phyloP scores from a whole-genome alignment of 2,888 invertebrate genomes.

The Conops quadrifasciatus region DNA sequence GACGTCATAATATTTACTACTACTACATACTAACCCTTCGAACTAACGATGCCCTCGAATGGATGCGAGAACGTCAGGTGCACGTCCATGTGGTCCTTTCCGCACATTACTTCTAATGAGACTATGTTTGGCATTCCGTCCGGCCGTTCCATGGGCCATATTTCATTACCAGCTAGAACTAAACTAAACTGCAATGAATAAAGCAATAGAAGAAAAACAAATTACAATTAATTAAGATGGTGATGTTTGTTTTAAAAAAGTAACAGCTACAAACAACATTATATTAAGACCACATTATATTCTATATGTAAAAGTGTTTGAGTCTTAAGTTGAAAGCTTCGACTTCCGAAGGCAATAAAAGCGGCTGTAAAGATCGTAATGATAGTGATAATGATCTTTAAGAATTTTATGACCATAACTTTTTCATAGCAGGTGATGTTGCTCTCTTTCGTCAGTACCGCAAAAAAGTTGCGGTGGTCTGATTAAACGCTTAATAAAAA shows the following conservation, averaged over 20 bases:
- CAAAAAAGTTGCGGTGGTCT: not conserved
- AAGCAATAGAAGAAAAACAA: constrained; percentile 35
- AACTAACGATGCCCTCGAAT: constrained; percentile 92
- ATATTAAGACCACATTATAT: too few relatives aligned
- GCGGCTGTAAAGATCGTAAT: too few relatives aligned
- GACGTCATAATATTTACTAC: too few relatives aligned
- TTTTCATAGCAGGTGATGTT: too few relatives aligned
- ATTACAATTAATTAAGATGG: not conserved
- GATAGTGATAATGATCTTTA: too few relatives aligned
- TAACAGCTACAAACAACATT: not conserved
- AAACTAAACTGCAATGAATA: constrained; percentile 63
- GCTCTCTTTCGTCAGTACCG: too few relatives aligned
- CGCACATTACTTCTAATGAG: constrained; percentile 93
- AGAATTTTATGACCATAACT: too few relatives aligned
- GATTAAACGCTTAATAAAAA: not conserved
- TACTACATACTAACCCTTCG: constrained; percentile 71
- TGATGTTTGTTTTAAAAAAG: not conserved
- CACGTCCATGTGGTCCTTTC: constrained; percentile 95
- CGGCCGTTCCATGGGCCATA: constrained; percentile 89
- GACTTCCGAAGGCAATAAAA: too few relatives aligned
- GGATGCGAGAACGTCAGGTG: constrained; percentile 91
- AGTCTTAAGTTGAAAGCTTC: too few relatives aligned
- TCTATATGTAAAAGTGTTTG: too few relatives aligned
- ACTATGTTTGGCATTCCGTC: constrained; percentile 91
- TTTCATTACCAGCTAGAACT: constrained; percentile 73